Evolutionary conservation across 2,797 vertebrate species (phyloP).

Genomic region (Crocidura indochinensis): DNA sequence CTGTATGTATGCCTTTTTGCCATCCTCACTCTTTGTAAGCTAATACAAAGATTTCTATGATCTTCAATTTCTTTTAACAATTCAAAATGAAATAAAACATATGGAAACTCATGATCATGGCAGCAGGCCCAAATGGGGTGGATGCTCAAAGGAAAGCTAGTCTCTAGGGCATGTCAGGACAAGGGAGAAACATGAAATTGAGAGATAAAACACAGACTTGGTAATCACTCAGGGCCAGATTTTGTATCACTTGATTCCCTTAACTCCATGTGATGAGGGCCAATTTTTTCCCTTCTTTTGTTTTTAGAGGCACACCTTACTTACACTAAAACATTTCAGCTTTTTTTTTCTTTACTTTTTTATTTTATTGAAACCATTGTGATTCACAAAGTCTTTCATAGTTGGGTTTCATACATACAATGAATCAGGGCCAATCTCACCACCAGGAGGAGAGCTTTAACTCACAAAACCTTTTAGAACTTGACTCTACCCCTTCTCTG

Average conservation of each 20-base stretch:
- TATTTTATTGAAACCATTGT: too few relatives aligned
- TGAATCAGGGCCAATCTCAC: too few relatives aligned
- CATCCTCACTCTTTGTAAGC: background rate
- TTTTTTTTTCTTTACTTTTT: too few relatives aligned
- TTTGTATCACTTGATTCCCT: background rate
- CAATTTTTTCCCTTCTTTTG: background rate
- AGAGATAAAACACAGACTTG: background rate
- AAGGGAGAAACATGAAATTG: background rate
- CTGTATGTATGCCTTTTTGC: conserved; percentile 37
- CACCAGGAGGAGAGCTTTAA: background rate
- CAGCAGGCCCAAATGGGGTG: background rate
- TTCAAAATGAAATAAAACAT: conserved; percentile 63
- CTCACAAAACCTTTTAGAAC: background rate
- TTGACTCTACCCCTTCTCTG: background rate
- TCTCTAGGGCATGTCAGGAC: background rate
- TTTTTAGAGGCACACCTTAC: too few relatives aligned
- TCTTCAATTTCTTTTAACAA: conserved; percentile 64
- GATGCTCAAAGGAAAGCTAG: conserved; percentile 38
- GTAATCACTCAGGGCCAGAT: background rate
- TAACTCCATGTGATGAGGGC: background rate
- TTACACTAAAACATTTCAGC: too few relatives aligned
- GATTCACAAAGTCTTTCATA: too few relatives aligned
- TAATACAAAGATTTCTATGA: conserved; percentile 52
- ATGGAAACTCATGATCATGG: conserved; percentile 44
- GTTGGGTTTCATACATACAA: too few relatives aligned